Percentiles rank a stretch among this genome's conserved stretches.
phyloP scores from a whole-genome alignment of 2,113 vertebrate genomes.

The Chloropsis cyanopogon region DNA sequence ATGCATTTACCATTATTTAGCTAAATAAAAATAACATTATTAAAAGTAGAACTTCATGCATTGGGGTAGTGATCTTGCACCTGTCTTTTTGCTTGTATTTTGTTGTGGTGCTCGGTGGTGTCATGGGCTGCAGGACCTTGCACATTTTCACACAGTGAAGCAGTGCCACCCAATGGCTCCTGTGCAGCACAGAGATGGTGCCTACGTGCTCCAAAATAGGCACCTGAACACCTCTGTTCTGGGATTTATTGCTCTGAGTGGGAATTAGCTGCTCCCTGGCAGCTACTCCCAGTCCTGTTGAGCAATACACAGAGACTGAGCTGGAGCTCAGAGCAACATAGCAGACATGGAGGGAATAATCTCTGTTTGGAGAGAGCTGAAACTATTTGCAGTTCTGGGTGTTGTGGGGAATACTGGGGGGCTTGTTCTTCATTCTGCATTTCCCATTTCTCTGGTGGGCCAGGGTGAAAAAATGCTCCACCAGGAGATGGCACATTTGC shows the following conservation, averaged over 20 bases:
- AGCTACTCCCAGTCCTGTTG: neutral
- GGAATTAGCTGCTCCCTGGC: neutral
- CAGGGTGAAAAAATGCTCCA: neutral
- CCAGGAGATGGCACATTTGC: neutral
- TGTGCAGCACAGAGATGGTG: neutral
- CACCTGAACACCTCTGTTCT: neutral
- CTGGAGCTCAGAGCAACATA: neutral
- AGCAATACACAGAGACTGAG: neutral
- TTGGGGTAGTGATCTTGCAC: neutral
- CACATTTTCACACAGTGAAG: neutral
- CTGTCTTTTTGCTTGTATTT: neutral
- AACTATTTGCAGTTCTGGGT: neutral
- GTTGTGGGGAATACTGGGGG: neutral
- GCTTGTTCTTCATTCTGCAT: neutral
- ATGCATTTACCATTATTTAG: neutral
- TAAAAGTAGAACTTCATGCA: neutral
- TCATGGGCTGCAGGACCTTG: neutral
- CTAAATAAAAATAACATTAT: neutral
- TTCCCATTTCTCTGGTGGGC: neutral
- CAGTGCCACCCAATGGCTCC: slow-evolving; percentile 63
- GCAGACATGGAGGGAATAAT: neutral
- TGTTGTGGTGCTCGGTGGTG: neutral
- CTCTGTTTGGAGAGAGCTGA: neutral
- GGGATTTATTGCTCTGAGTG: neutral
- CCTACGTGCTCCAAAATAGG: neutral